These are phyloP conservation scores for Myotis findleyi DNA, from an alignment of 2,797 vertebrate species.

Conservation along the genomic window DNA sequence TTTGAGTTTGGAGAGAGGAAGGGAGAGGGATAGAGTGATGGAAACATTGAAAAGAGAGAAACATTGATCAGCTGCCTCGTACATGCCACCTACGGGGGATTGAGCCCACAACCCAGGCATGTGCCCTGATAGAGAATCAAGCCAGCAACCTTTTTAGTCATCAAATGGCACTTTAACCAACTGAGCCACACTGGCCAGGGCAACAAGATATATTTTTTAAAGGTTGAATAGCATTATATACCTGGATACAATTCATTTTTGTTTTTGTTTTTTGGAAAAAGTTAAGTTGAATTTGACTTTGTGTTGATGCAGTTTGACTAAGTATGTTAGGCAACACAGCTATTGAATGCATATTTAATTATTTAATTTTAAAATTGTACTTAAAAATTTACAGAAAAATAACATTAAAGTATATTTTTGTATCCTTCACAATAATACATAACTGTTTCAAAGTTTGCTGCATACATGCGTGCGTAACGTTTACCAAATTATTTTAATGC, in stretches of 20 bases:
- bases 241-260: not conserved
- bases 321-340: not conserved
- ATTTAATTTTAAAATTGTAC: slow-evolving; percentile 29
- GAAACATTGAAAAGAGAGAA: no score
- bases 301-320: not conserved
- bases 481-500: not conserved
- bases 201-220: not conserved
- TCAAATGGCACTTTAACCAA: no score
- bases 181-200: no score
- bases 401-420: not conserved
- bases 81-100: no score
- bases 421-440: not conserved
- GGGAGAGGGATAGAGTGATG: no score
- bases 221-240: not conserved
- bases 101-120: no score
- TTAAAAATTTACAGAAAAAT: not conserved
- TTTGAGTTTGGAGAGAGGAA: no score
- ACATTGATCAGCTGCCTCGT: no score
- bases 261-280: not conserved
- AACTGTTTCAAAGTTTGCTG: not conserved
- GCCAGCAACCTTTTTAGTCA: no score
- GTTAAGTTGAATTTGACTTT: not conserved
- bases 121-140: no score
- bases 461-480: not conserved
- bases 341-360: not conserved